These are phyloP conservation scores for Sabatieria punctata DNA, from an alignment of 2,888 invertebrate genomes.

Conservation along the genomic window DNA sequence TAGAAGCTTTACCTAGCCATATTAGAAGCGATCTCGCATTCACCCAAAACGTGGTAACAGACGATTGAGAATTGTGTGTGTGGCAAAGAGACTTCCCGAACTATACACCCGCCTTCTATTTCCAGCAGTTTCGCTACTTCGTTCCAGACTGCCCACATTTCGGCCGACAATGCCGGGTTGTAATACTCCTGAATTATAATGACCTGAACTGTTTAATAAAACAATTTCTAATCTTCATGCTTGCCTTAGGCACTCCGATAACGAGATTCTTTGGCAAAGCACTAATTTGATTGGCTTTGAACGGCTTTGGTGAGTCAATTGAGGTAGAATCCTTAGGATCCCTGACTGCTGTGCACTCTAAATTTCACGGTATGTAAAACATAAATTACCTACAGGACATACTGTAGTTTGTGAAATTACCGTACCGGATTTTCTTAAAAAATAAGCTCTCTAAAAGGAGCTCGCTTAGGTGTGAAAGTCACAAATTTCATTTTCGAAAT, in stretches of 20 bases:
- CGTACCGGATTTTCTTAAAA: too few relatives aligned
- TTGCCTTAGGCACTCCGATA: too few relatives aligned
- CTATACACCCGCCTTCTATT: slow-evolving; percentile 50
- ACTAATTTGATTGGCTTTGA: too few relatives aligned
- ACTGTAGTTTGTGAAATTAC: too few relatives aligned
- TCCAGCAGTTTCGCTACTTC: slow-evolving; percentile 54
- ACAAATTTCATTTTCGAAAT: too few relatives aligned
- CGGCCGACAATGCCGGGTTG: slow-evolving; percentile 52
- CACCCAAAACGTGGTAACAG: slow-evolving; percentile 78
- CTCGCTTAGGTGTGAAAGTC: too few relatives aligned
- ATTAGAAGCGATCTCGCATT: slow-evolving; percentile 92
- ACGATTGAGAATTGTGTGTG: slow-evolving; percentile 72
- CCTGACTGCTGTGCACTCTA: too few relatives aligned
- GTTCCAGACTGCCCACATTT: slow-evolving; percentile 60
- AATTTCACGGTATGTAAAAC: slow-evolving; percentile 41
- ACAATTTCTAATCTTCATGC: too few relatives aligned
- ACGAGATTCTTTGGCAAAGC: too few relatives aligned
- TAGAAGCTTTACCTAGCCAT: slow-evolving; percentile 97
- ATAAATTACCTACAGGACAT: neutral
- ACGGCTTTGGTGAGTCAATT: slow-evolving; percentile 35
- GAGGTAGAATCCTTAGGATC: slow-evolving; percentile 72
- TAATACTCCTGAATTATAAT: slow-evolving; percentile 51
- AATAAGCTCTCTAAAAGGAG: too few relatives aligned
- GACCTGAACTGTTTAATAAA: neutral
- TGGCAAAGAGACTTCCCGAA: slow-evolving; percentile 59